Base-by-base conservation (phyloP, 2,113 vertebrate genomes). In the Macrotus californicus region DNA sequence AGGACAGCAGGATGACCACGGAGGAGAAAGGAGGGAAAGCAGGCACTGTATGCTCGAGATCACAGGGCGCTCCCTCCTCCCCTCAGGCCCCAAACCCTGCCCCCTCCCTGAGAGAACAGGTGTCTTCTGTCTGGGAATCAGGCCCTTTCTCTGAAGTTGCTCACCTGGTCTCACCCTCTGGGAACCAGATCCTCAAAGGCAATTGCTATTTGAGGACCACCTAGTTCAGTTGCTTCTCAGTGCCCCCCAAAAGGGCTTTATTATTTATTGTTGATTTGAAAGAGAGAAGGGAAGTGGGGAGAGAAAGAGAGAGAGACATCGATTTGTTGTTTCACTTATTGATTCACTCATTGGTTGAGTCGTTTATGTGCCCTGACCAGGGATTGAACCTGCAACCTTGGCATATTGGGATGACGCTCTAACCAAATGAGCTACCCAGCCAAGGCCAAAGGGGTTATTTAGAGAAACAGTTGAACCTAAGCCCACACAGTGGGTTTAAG, bases 21-120 rank as follows among this genome's bases (percentile, higher is more conserved):
- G 48, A 0, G 7, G 31, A 64, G 80, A 90, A 66, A 39, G 56
- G 41, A 88, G 39, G 48, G 24, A 41, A 96, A 66, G 56, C 43
- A n/a, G n/a, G 15, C 14, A 26, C 22, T 0, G 0, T 2, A 7
- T 13, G 18, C 10, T 34, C 2, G 15, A 4, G 13, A 50, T 50
- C 29, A 8, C 15, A 14, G 0, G 13, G 54, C 70, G 3, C 7
- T 10, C 5, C 11, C 48, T 8, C 1, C 31, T 19, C 15, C 50
- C 39, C 43, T 22, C 8, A 2, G 2, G 48, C 46, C 69, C 15
- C n/a, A 7, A 31, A 26, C 15, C 34, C 43, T 24, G 26, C 22
- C 8, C 61, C 64, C 5, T 0, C 21, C 39, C 75, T 9, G 6
- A 29, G 48, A 72, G 34, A 56, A 54, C 36, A 15, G 16, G 7